Evolutionary conservation across 2,797 vertebrate genomes (phyloP), one percentile per base, ranked within the genome.

Genomic region (Ctenochaetus hawaiiensis): DNA sequence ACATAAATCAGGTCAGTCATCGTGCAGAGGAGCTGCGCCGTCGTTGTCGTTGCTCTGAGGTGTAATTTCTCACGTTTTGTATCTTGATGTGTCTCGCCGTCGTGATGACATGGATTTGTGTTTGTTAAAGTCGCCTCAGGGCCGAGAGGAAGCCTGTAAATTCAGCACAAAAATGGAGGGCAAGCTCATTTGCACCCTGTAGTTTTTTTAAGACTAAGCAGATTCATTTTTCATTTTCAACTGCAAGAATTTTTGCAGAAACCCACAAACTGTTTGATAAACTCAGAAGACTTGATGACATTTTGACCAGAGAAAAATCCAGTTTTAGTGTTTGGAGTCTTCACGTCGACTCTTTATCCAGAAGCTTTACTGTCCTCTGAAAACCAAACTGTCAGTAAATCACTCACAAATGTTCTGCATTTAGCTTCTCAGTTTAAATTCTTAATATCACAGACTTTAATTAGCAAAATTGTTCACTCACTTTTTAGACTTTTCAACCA

Each of bases 1-100:
- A 37, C 54, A 22, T 26, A 60, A 78, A 66, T 75, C 72, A 71
- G 69, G 83, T 78, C 67, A 37, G 44, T 66, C 70, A 30, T 67
- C 71, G 8, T 1, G 49, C 63, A 11, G 53, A 75, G 60, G 51
- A 51, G 60, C 56, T 20, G 34, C 20, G 5, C 45, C 14, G 34
- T 14, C 18, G 34, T 14, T 0, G 48, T 34, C 2, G 13, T 23
- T 9, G 69, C 72, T 75, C 22, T 6, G n/a, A 86, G 48, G 57
- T 74, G 44, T 53, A 2, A 70, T 60, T 61, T 75, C 53, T 48
- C 47, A 60, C 67, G 44, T 66, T 54, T 54, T 62, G n/a, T 34
- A 39, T 1, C 17, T 17, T 39, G 37, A 72, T 23, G 41, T 14
- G 56, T 22, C 22, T 39, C 7, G 26, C 26, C 45, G 39, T n/a